Conservation (phyloP, 2,797 vertebrate species). For the Takifugu rubripes region DNA sequence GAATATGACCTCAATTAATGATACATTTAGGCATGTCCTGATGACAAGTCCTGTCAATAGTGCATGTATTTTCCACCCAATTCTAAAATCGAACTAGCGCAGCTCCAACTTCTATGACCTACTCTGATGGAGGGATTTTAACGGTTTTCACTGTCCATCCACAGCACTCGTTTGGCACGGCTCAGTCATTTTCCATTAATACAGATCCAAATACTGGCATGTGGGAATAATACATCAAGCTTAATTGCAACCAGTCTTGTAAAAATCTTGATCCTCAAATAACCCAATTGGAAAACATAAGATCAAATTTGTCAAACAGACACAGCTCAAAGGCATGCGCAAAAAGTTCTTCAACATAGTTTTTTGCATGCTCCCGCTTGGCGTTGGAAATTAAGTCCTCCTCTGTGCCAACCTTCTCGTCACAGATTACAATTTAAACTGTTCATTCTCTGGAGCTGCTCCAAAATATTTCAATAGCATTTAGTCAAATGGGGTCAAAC, state of each 20-base stretch:
- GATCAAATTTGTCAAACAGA: slow-evolving; percentile 31
- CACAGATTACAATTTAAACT: slow-evolving; percentile 25
- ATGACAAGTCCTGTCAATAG: not conserved
- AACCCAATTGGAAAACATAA: slow-evolving; percentile 54
- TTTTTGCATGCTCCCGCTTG: slow-evolving; percentile 6
- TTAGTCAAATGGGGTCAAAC: slow-evolving; percentile 30
- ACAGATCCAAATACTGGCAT: slow-evolving; percentile 36
- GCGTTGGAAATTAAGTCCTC: slow-evolving; percentile 10
- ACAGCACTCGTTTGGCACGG: slow-evolving; percentile 39
- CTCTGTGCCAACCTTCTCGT: slow-evolving; percentile 2
- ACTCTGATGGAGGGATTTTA: slow-evolving; percentile 22
- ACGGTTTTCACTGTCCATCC: slow-evolving; percentile 15
- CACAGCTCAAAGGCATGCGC: not conserved
- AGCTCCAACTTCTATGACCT: slow-evolving; percentile 17
- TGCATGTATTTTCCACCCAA: not conserved
- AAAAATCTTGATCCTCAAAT: slow-evolving; percentile 48
- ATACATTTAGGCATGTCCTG: no score
- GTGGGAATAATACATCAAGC: slow-evolving; percentile 29
- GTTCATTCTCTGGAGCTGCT: slow-evolving; percentile 17
- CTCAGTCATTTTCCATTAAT: slow-evolving; percentile 43
- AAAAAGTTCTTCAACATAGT: slow-evolving; percentile 1
- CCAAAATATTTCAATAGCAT: slow-evolving; percentile 10
- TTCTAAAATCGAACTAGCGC: slow-evolving; percentile 14
- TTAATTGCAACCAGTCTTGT: slow-evolving; percentile 33
- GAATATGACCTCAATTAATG: no score